phyloP scores from a whole-genome alignment of 2,113 vertebrate species.

The Chiloscyllium plagiosum region DNA sequence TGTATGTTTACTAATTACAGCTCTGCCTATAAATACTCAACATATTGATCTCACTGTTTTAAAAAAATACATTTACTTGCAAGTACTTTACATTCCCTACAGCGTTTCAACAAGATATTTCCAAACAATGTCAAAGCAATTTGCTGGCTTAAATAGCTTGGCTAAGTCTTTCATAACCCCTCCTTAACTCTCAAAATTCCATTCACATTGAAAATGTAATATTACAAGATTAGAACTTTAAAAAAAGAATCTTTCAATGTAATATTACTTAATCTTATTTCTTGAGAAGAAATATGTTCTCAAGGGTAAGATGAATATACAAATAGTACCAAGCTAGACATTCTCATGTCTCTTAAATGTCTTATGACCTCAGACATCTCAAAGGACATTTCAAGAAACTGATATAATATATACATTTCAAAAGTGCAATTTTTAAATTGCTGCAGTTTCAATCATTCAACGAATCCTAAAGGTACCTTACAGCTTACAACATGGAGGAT shows the following conservation, averaged over 20 bases:
- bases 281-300: background rate
- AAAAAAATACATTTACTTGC: background rate
- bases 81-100: background rate
- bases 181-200: background rate
- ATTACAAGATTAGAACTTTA: background rate
- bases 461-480: background rate
- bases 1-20: background rate
- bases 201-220: background rate
- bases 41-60: background rate
- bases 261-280: background rate
- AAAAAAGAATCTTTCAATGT: background rate
- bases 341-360: background rate
- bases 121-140: background rate
- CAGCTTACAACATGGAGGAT: background rate
- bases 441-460: background rate
- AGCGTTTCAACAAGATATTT: background rate
- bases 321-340: background rate
- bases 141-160: background rate
- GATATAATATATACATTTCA: background rate
- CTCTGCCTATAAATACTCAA: background rate
- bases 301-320: background rate
- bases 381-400: background rate
- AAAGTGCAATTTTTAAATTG: background rate
- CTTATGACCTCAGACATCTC: background rate
- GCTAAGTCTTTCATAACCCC: background rate